These are phyloP conservation scores for Apaloderma vittatum DNA, from an alignment of 2,113 vertebrate species.

Conservation along the genomic window DNA sequence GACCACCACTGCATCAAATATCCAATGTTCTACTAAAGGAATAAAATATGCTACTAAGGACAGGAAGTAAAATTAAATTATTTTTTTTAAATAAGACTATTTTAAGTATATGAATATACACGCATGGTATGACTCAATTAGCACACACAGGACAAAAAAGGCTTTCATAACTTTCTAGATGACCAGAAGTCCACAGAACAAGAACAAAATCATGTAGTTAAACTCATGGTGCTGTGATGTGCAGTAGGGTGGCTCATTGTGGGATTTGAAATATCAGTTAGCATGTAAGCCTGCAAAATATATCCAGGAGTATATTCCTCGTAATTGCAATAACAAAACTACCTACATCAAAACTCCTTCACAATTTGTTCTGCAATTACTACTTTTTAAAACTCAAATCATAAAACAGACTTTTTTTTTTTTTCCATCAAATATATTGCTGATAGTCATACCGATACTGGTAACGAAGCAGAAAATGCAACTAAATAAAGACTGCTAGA, in stretches of 20 bases:
- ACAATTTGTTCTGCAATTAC: background rate
- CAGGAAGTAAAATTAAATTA: background rate
- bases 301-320: background rate
- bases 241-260: background rate
- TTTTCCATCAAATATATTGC: background rate
- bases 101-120: background rate
- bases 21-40: background rate
- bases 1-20: background rate
- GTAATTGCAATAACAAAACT: background rate
- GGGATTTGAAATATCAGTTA: background rate
- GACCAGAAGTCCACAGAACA: background rate
- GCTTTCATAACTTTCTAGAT: background rate
- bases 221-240: background rate
- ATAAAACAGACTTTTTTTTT: background rate
- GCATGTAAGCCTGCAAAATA: background rate
- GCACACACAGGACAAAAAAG: background rate
- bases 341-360: background rate
- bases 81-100: background rate
- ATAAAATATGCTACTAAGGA: background rate
- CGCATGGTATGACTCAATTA: background rate
- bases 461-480: background rate
- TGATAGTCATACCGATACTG: background rate
- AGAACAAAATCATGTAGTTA: background rate
- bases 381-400: background rate
- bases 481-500: fast-evolving